Evolutionary conservation across 2,113 vertebrate genomes (phyloP), one percentile per base, ranked within the genome.

Genomic region (Coptodon rendalli): DNA sequence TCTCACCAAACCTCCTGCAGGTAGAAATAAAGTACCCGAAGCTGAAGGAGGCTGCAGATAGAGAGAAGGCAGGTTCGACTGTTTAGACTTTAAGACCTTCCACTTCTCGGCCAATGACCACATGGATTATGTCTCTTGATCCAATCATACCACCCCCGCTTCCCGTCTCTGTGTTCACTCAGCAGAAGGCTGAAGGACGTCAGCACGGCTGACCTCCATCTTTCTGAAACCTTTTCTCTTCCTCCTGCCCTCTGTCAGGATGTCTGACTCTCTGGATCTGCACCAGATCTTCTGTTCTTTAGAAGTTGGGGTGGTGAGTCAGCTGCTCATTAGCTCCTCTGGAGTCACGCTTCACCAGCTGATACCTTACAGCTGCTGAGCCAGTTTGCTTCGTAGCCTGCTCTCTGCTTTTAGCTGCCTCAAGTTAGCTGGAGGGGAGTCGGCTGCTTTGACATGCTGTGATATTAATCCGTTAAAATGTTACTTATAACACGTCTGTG

Each of bases 221-320:
- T 82, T 24, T 57, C 29, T 76, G 6, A 73, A 40, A n/a, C 38
- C 13, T 5, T 48, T 63, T 38, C 52, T 24, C 27, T n/a, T 61
- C 38, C 31, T 87, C 59, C 54, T 29, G 9, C 38, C 57, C 17
- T 85, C 43, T 83, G 71, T 91, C 91, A 92, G 87, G 61, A 96
- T 96, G 95, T 91, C 66, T 31, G 87, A 89, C 54, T 86, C 83
- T 81, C 54, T 96, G 94, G 94, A 96, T 59, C 82, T 93, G 40
- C 90, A 93, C 76, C 95, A 96, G 91, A 95, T 94, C 85, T 85
- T 90, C 82, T 94, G 91, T 84, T 80, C 84, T 50, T 76, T 95
- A 84, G 90, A 78, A 54, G 87, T 48, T n/a, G 91, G 79, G 52
- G 63, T 92, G 95, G 96, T 96, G 91, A 95, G 96, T 89, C 84